Percentiles rank a stretch among this genome's conserved stretches.
These are phyloP conservation scores for Hydrozoanthus gracilis DNA, from an alignment of 92 coral and sea anemone genomes.

Conservation along the genomic window DNA sequence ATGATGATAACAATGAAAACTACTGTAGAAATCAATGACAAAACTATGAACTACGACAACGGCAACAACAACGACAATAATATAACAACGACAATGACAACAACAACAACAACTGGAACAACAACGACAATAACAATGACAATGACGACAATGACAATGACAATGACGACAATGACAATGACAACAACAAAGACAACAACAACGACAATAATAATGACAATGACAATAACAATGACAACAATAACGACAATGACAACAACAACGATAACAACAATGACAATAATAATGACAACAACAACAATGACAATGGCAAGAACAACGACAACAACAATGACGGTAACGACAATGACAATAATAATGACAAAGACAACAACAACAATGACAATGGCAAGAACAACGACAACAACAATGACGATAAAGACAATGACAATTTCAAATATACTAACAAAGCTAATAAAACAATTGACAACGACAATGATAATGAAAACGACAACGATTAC, in stretches of 20 bases:
- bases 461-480: not conserved
- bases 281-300: not conserved
- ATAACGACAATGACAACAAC: not conserved
- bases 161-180: not conserved
- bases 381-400: not conserved
- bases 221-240: not conserved
- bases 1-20: too few relatives aligned
- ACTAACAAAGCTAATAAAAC: not conserved
- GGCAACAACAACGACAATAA: too few relatives aligned
- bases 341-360: not conserved
- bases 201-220: not conserved
- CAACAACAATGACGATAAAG: not conserved
- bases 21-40: not conserved
- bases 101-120: not conserved
- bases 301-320: not conserved
- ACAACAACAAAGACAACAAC: not conserved
- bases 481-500: not conserved
- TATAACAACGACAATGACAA: not conserved
- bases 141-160: not conserved
- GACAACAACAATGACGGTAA: not conserved
- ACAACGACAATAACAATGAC: too few relatives aligned
- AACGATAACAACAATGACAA: not conserved
- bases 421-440: not conserved
- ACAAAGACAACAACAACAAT: constrained; percentile 9
- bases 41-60: not conserved